phyloP scores from a whole-genome alignment of 2,888 invertebrate genomes.

The Clunio marinus region DNA sequence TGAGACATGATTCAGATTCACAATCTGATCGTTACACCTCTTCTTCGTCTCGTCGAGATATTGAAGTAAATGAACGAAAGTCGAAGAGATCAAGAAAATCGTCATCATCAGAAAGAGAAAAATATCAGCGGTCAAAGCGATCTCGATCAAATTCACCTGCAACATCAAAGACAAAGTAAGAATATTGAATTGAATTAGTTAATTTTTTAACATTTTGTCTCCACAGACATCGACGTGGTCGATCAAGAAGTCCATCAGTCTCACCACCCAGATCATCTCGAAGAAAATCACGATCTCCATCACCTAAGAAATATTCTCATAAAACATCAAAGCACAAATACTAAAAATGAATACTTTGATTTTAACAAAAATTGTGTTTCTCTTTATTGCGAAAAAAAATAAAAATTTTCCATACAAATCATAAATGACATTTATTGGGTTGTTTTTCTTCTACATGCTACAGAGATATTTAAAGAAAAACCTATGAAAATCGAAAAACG shows the following conservation, averaged over 20 bases:
- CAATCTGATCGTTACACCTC: constrained; percentile 29
- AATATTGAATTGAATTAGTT: not conserved
- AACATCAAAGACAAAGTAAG: constrained; percentile 12
- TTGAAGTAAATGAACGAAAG: not conserved
- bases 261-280: constrained; percentile 16
- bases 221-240: constrained; percentile 16
- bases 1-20: constrained; percentile 28
- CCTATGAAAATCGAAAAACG: no score
- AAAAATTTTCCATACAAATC: no score
- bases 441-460: no score
- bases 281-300: not conserved
- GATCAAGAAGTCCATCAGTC: constrained; percentile 8
- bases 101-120: constrained; percentile 24
- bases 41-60: constrained; percentile 10
- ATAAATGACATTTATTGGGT: no score
- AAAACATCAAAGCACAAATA: constrained; percentile 23
- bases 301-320: constrained; percentile 15
- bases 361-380: not conserved
- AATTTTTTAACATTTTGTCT: not conserved
- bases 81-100: constrained; percentile 14
- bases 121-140: not conserved
- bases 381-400: no score
- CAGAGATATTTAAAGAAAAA: no score
- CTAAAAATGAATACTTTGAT: not conserved
- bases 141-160: constrained; percentile 8